These are phyloP conservation scores for Lacerta viridis DNA, from an alignment of 2,797 vertebrate genomes.

Conservation along the genomic window DNA sequence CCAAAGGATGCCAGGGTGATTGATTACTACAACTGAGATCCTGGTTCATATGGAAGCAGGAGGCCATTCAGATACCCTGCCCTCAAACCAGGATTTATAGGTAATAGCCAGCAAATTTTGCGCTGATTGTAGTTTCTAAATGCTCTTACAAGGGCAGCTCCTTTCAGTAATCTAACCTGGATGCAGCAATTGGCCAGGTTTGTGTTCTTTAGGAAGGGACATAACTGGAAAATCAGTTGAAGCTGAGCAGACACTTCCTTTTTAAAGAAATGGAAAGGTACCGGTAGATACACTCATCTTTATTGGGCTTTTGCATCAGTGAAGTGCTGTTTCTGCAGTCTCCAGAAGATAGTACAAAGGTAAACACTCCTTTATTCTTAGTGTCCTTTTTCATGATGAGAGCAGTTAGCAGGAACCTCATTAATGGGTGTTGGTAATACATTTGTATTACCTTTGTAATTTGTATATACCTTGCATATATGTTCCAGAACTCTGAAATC, in stretches of 20 bases:
- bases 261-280: not conserved
- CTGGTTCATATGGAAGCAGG: too few species aligned
- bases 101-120: not conserved
- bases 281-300: not conserved
- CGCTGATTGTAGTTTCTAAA: not conserved
- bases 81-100: too few species aligned
- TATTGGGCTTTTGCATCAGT: too few species aligned
- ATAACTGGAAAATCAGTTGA: too few species aligned
- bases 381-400: not conserved
- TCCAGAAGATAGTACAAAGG: too few species aligned
- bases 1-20: too few species aligned
- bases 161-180: not conserved
- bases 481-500: not conserved
- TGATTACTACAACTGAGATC: too few species aligned
- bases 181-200: not conserved
- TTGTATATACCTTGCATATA: not conserved
- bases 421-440: not conserved
- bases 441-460: not conserved
- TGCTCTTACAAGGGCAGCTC: too few species aligned
- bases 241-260: not conserved
- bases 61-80: too few species aligned
- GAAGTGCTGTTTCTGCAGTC: not conserved
- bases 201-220: too few species aligned
- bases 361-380: too few species aligned
- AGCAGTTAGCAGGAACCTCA: not conserved